phyloP scores from a whole-genome alignment of 1,140 invertebrate genomes.

The Mactra quadrangularis region DNA sequence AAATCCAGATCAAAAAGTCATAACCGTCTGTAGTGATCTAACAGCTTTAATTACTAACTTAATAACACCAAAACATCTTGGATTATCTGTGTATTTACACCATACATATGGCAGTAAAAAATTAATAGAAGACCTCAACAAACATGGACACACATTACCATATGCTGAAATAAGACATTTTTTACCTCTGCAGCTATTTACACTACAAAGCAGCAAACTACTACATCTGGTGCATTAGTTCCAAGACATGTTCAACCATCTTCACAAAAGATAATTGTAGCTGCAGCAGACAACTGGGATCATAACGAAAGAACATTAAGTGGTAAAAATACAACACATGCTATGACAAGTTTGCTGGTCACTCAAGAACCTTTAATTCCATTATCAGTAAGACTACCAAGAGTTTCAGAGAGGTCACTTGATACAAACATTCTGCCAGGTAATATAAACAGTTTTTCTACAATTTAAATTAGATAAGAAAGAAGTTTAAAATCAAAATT shows the following conservation, averaged over 20 bases:
- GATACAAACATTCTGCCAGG: too few species aligned
- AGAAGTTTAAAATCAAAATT: too few species aligned
- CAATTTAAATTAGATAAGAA: too few species aligned
- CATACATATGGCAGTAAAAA: conserved; percentile 1
- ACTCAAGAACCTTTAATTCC: too few species aligned
- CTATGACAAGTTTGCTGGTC: too few species aligned
- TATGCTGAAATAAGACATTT: conserved; percentile 35
- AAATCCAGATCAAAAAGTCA: neutral
- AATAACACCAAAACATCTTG: conserved; percentile 18
- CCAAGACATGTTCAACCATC: conserved; percentile 14
- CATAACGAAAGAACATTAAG: conserved; percentile 47
- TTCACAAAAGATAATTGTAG: conserved; percentile 5
- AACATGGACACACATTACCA: conserved; percentile 2
- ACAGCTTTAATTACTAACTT: neutral
- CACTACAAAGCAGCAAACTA: neutral
- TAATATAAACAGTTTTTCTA: too few species aligned
- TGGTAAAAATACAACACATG: too few species aligned
- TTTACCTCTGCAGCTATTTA: conserved; percentile 34
- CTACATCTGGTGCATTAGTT: conserved; percentile 7
- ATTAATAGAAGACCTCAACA: conserved; percentile 18
- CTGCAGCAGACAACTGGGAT: conserved; percentile 50
- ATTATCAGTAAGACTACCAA: too few species aligned
- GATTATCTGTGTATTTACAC: conserved; percentile 1
- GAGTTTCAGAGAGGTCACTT: too few species aligned
- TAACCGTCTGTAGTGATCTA: neutral